phyloP scores from a whole-genome alignment of 2,113 vertebrate genomes.

The Oostethus manadensis region DNA sequence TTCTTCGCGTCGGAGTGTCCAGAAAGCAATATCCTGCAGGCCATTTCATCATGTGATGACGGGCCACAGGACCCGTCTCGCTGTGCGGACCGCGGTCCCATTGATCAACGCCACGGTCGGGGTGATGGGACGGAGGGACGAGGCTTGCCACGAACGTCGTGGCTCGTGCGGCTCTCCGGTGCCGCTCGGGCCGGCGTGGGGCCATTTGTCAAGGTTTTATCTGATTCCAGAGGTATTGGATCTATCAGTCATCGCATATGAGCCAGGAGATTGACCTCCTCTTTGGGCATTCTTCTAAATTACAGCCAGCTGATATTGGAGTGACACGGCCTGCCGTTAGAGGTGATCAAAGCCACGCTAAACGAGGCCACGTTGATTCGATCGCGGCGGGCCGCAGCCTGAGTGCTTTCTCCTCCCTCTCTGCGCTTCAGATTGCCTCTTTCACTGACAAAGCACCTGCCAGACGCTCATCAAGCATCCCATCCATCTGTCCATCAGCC shows the following conservation, averaged over 20 bases:
- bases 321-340: slow-evolving; percentile 45
- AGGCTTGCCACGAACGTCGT: slow-evolving; percentile 64
- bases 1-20: slow-evolving; percentile 56
- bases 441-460: slow-evolving; percentile 81
- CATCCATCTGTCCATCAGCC: slow-evolving; percentile 80
- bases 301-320: slow-evolving; percentile 64
- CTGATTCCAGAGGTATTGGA: slow-evolving; percentile 90
- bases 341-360: slow-evolving; percentile 59
- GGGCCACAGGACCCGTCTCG: slow-evolving; percentile 61
- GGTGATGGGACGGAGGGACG: slow-evolving; percentile 76
- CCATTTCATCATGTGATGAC: slow-evolving; percentile 74
- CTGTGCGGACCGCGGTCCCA: slow-evolving; percentile 60
- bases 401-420: slow-evolving; percentile 67
- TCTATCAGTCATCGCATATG: slow-evolving; percentile 89
- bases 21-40: slow-evolving; percentile 76
- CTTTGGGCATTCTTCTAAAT: slow-evolving; percentile 74
- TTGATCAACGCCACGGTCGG: slow-evolving; percentile 83
- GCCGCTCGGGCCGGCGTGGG: slow-evolving; percentile 67
- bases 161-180: slow-evolving; percentile 50
- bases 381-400: slow-evolving; percentile 52
- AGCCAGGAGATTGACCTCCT: slow-evolving; percentile 79
- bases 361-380: slow-evolving; percentile 48
- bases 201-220: slow-evolving; percentile 97
- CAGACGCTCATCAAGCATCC: slow-evolving; percentile 73
- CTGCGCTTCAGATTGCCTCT: slow-evolving; percentile 73